Evolutionary conservation across 2,888 invertebrate species (phyloP), one percentile per base, ranked within the genome.

Genomic region (Gonocerus acuteangulatus): DNA sequence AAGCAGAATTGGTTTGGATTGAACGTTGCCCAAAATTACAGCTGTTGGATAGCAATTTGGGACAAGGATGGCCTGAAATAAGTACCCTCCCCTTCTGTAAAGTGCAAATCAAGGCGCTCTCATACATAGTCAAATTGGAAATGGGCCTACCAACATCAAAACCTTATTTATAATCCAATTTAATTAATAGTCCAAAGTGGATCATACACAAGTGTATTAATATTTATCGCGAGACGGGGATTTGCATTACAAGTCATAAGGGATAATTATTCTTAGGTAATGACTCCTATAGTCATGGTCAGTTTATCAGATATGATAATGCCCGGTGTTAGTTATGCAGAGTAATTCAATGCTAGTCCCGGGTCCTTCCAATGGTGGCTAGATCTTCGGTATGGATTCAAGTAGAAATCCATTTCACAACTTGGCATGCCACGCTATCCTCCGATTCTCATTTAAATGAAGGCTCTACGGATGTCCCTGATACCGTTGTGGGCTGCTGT

Each of bases 221-320:
- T 54, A 54, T 54, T 54, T 54, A 54, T 54, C 27, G 4, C 27
- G 27, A 9, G 9, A 9, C 6, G 19, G n/a, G 16, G 4, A 54
- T 54, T 54, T 42, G 54, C 54, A 54, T 54, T 54, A 54, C 54
- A 54, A 54, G 54, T 54, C 54, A 54, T 54, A 54, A 54, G 54
- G 39, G 54, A 54, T 42, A 54, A 54, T 54, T 54, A 54, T 54
- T 54, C 54, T 54, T 22, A 42, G 51, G 54, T 54, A 54, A 54
- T 36, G 54, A 54, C 54, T 36, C 54, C 15, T 39, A 54, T 54
- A 54, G 54, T 1, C n/a, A 15, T 39, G 54, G 54, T 42, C 54
- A 54, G 54, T 54, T 54, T 42, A 54, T 54, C 54, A 54, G 54
- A 54, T 54, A 54, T 54, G 54, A 54, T 54, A 54, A 54, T 54